These are phyloP conservation scores for Anguilla obscura DNA, from an alignment of 2,797 vertebrate species.

Conservation along the genomic window DNA sequence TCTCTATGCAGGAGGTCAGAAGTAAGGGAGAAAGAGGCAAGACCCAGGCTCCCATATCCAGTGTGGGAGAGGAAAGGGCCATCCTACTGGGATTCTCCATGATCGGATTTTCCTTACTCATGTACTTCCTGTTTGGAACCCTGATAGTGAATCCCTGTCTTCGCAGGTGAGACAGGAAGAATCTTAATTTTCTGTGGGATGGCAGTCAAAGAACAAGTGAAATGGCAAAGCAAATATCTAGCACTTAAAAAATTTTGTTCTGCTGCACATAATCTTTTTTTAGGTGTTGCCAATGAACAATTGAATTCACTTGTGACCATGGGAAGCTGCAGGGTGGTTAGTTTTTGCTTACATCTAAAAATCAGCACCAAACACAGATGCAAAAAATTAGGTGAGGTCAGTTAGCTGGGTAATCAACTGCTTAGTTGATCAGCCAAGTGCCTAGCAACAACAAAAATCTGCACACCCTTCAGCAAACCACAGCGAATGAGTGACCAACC, in stretches of 20 bases:
- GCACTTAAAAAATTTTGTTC: not conserved
- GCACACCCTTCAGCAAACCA: not conserved
- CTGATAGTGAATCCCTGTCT: conserved; percentile 74
- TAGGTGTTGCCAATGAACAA: not conserved
- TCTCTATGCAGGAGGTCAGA: conserved; percentile 48
- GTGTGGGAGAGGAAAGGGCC: conserved; percentile 79
- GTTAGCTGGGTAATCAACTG: not conserved
- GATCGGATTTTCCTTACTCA: conserved; percentile 81
- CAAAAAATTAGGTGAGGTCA: not conserved
- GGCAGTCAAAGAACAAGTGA: not conserved
- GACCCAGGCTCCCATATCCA: conserved; percentile 61
- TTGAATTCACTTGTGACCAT: not conserved
- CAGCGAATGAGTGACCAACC: not conserved
- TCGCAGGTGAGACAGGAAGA: conserved; percentile 67
- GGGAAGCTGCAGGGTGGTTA: not conserved
- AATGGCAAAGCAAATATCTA: not conserved
- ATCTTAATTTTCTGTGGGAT: not conserved
- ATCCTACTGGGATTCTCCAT: conserved; percentile 76
- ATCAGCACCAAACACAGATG: not conserved
- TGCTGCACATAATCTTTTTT: not conserved
- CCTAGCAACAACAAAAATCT: not conserved
- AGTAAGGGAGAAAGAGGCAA: conserved; percentile 49
- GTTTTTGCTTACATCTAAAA: not conserved
- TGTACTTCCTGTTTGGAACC: conserved; percentile 81
- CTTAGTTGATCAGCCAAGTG: not conserved